phyloP scores from a whole-genome alignment of 2,888 invertebrate genomes.

The Agapostemon virescens region DNA sequence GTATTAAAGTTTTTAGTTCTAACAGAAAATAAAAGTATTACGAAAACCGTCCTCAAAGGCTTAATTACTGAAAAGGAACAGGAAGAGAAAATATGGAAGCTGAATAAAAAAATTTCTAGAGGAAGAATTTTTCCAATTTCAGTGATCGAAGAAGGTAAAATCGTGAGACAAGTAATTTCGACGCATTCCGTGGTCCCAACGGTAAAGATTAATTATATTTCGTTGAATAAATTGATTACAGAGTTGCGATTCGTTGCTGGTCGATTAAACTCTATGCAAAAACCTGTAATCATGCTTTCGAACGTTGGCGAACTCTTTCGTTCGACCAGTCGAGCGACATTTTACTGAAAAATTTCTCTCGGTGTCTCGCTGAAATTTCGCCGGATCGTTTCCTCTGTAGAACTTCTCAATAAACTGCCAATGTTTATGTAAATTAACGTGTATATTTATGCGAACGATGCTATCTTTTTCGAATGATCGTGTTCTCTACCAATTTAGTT shows the following conservation, averaged over 20 bases:
- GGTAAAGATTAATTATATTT: not conserved
- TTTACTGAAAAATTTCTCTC: constrained; percentile 11
- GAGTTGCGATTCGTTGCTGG: not conserved
- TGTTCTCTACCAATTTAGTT: no score
- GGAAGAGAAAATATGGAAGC: no score
- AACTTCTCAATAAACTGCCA: not conserved
- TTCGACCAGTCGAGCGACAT: constrained; percentile 8
- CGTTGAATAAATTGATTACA: not conserved
- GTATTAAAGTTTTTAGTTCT: no score
- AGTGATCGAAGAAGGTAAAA: no score
- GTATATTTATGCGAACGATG: not conserved
- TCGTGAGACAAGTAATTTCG: not conserved
- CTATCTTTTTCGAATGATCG: no score
- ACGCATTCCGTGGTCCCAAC: not conserved
- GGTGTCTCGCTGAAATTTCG: not conserved
- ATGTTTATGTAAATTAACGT: not conserved
- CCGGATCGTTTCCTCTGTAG: not conserved
- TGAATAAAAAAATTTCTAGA: no score
- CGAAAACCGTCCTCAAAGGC: no score
- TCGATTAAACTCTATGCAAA: not conserved
- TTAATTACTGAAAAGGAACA: no score
- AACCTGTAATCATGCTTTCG: not conserved
- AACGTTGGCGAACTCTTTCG: not conserved
- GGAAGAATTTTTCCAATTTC: no score
- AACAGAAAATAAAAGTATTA: no score